Conservation (phyloP, 2,888 invertebrate genomes). For the Cheilosia vernalis region DNA sequence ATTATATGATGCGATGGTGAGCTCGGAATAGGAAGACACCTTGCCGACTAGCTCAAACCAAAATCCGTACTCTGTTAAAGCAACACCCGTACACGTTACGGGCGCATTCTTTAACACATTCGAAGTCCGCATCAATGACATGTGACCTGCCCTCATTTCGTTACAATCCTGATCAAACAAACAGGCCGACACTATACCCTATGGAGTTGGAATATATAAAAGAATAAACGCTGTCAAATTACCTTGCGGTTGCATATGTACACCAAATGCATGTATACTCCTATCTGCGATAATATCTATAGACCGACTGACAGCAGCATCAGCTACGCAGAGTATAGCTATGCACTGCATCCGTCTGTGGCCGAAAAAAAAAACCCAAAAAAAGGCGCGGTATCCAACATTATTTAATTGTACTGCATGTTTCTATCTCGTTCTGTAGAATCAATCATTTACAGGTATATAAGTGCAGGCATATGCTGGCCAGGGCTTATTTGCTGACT, state of each 20-base stretch:
- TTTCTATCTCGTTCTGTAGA: constrained; percentile 15
- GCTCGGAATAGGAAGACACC: too few relatives aligned
- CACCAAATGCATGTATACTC: background rate
- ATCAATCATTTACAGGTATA: background rate
- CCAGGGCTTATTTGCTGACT: constrained; percentile 25
- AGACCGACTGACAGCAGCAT: background rate
- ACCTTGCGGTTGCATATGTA: background rate
- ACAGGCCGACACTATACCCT: background rate
- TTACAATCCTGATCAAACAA: too few relatives aligned
- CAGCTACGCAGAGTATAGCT: background rate
- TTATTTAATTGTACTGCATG: constrained; percentile 45
- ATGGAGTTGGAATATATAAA: background rate
- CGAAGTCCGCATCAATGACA: too few relatives aligned
- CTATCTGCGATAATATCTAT: background rate
- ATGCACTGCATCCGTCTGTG: background rate
- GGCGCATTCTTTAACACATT: too few relatives aligned
- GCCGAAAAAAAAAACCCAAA: background rate
- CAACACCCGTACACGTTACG: too few relatives aligned
- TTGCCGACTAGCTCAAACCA: too few relatives aligned
- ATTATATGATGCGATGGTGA: too few relatives aligned
- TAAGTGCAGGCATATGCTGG: background rate
- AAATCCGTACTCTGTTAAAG: too few relatives aligned
- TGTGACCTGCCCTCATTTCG: too few relatives aligned
- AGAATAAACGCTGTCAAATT: background rate
- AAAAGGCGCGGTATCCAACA: constrained; percentile 10